phyloP scores from a whole-genome alignment of 2,888 invertebrate species.

The Mellilla xanthometata region DNA sequence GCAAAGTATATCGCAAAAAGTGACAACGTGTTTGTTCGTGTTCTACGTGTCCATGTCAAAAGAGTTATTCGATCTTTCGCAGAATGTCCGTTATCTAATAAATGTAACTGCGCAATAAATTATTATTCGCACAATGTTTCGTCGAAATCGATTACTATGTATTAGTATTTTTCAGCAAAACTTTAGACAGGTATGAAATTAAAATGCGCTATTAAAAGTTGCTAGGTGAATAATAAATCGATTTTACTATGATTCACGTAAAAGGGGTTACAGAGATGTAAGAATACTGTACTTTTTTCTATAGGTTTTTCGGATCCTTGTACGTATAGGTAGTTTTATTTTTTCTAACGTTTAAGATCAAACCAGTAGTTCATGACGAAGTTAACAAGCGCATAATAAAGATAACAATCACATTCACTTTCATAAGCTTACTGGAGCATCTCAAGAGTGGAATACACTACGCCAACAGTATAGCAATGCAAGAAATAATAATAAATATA shows the following conservation, averaged over 20 bases:
- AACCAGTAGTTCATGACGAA: not conserved
- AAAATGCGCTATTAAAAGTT: no score
- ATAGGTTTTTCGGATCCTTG: no score
- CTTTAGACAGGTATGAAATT: no score
- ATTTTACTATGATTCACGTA: no score
- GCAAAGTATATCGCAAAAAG: not conserved
- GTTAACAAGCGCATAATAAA: not conserved
- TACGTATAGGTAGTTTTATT: no score
- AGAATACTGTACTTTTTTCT: no score
- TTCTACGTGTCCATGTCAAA: not conserved
- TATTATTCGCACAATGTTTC: slow-evolving; percentile 13
- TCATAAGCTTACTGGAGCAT: slow-evolving; percentile 11
- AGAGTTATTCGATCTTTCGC: slow-evolving; percentile 8
- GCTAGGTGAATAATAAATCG: no score
- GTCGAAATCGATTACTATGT: slow-evolving; percentile 2
- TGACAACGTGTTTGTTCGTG: no score
- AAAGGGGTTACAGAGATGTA: no score
- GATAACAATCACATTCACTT: slow-evolving; percentile 9
- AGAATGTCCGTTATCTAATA: slow-evolving; percentile 15
- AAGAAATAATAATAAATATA: not conserved
- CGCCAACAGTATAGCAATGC: slow-evolving; percentile 1
- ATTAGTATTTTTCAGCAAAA: no score
- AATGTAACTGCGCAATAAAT: slow-evolving; percentile 23
- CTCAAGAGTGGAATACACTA: not conserved
- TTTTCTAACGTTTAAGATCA: no score